phyloP scores from a whole-genome alignment of 2,113 vertebrate species.

The Tor tambroides region DNA sequence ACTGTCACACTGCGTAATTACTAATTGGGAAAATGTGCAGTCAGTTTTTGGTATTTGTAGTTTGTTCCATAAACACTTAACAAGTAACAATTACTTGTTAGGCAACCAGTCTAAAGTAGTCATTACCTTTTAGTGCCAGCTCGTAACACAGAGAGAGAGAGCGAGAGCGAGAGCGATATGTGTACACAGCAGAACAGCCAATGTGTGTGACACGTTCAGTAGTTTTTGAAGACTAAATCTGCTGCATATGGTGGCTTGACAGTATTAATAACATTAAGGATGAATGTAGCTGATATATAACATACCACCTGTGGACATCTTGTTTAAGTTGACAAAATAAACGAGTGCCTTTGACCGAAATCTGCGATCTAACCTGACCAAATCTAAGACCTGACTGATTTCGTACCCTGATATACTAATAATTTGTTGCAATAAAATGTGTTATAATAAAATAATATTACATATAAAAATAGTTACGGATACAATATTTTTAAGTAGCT shows the following conservation, averaged over 20 bases:
- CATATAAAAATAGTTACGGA: background rate
- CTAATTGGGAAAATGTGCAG: background rate
- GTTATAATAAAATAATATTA: background rate
- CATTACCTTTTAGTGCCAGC: background rate
- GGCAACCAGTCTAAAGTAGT: background rate
- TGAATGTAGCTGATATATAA: background rate
- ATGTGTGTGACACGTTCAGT: background rate
- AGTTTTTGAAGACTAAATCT: background rate
- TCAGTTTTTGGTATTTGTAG: background rate
- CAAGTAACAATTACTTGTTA: slow-evolving; percentile 5
- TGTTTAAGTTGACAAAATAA: background rate
- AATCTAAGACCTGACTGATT: background rate
- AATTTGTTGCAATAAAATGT: no score
- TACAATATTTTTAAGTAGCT: background rate
- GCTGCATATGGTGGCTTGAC: background rate
- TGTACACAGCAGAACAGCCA: background rate
- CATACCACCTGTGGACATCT: no score
- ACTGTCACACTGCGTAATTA: background rate
- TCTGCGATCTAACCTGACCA: background rate
- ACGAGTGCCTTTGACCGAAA: background rate
- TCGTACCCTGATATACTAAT: no score
- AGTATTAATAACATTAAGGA: background rate
- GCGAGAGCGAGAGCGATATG: no score
- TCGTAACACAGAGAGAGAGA: background rate
- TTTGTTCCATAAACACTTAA: background rate